Base-by-base conservation (phyloP, 2,888 invertebrate species). In the Lepetodrilus schrolli region DNA sequence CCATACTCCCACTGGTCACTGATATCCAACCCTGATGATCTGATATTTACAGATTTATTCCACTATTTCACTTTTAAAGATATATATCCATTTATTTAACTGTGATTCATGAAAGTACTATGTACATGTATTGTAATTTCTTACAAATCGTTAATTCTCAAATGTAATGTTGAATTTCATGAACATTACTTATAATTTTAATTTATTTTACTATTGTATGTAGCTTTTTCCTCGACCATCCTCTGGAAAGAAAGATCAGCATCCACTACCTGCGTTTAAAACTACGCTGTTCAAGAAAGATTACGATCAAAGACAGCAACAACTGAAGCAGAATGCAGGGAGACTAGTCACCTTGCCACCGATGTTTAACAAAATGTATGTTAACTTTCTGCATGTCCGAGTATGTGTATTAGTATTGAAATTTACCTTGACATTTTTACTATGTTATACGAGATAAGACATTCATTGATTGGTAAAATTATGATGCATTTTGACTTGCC, bases 201-300 rank as follows among this genome's bases (percentile, higher is more conserved):
- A 2, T 4, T 47, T 2, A 7, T 48, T n/a, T 4, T 48, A n/a
- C 17, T 2, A 17, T 4, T n/a, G 17, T 1, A 21, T 65, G 65
- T 17, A 13, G 21, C 30, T n/a, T n/a, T 17, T 43, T 37, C 83
- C 83, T 23, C 79, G 83, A 17, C 83, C 86, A 43, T 78, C 80
- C 8, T 79, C 81, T 37, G 81, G 75, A 3, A 81, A 80, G 34
- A 51, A 73, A 2, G 70, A 73, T 13, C 71, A 74, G 10, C 74
- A 69, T 1, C 76, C 77, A 36, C 65, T 72, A 1, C 75, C 74
- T 10, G 79, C 78, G 20, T 82, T 86, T 51, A 79, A 82, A 34
- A 86, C 86, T 0, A 84, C 82, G 1, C 78, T 86, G 79, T 86
- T 84, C 70, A 85, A 84, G 69, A 76, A 82, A 37, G 86, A 86